Evolutionary conservation across 2,113 vertebrate species (phyloP), one percentile per base, ranked within the genome.

Genomic region (Platichthys flesus): DNA sequence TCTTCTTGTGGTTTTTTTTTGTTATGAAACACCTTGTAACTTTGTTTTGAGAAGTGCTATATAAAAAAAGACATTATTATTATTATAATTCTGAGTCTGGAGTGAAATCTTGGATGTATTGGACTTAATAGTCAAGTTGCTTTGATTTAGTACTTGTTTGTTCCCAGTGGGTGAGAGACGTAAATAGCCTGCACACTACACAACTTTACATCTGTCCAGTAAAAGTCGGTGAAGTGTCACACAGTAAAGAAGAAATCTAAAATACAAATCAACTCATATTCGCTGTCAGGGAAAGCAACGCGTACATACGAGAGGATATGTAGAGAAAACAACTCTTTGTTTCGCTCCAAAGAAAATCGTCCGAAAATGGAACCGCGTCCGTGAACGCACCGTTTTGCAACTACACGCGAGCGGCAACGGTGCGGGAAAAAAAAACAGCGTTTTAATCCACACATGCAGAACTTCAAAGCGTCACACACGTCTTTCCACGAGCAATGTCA

Each of bases 331-430:
- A 54, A 35, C 20, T 59, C 56, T 58, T 67, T 71, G 77, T 71
- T 20, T 70, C 3, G 52, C n/a, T 42, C 5, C 1, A 5, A 1
- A 8, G 37, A 37, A 28, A n/a, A 1, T 56, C 23, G 52, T 51
- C 49, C 56, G 67, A 58, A 31, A 68, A 51, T 37, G 62, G 66
- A n/a, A 65, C 9, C 35, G 0, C 1, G 68, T 9, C 45, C 59
- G 0, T 61, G 69, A 77, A 54, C 2, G 76, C 76, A 79, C 64
- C 51, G 49, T 42, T 67, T 7, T 71, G 62, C 75, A 70, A 35
- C 62, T 28, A 26, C 24, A 8, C 26, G 6, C 56, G 26, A n/a
- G 55, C 63, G 55, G 59, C 54, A 1, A 5, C 12, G 8, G 26
- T 21, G 42, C 12, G 28, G 23, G 23, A 14, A 51, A 24, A 51